These are phyloP conservation scores for Thalassarche chlororhynchos DNA, from an alignment of 2,113 vertebrate genomes.

Conservation along the genomic window DNA sequence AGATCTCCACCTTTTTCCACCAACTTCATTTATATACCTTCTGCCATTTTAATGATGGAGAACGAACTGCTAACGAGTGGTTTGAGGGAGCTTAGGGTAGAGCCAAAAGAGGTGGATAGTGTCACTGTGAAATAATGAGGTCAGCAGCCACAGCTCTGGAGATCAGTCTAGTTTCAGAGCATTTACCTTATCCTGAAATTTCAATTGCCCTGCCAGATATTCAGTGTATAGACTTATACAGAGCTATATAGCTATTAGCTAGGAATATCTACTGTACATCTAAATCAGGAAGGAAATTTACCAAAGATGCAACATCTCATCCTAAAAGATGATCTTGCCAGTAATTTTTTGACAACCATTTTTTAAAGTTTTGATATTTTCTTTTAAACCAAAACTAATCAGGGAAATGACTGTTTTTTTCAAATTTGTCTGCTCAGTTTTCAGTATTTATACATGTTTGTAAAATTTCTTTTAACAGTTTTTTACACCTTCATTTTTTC, in stretches of 20 bases:
- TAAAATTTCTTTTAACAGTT: neutral
- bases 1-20: neutral
- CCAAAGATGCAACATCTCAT: neutral
- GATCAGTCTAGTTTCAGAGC: neutral
- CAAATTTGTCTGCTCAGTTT: neutral
- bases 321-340: neutral
- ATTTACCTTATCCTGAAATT: neutral
- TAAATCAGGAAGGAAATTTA: neutral
- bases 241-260: neutral
- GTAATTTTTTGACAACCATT: neutral
- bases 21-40: neutral
- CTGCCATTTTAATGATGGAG: neutral
- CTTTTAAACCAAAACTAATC: neutral
- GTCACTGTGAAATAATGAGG: neutral
- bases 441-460: neutral
- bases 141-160: neutral
- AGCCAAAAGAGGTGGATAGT: neutral
- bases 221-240: neutral
- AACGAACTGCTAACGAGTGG: neutral
- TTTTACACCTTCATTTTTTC: neutral
- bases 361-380: neutral
- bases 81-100: neutral
- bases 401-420: neutral
- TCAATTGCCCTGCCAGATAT: neutral
- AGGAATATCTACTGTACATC: neutral